Evolutionary conservation across 2,113 vertebrate genomes (phyloP), one percentile per base, ranked within the genome.

Genomic region (Pithys albifrons): DNA sequence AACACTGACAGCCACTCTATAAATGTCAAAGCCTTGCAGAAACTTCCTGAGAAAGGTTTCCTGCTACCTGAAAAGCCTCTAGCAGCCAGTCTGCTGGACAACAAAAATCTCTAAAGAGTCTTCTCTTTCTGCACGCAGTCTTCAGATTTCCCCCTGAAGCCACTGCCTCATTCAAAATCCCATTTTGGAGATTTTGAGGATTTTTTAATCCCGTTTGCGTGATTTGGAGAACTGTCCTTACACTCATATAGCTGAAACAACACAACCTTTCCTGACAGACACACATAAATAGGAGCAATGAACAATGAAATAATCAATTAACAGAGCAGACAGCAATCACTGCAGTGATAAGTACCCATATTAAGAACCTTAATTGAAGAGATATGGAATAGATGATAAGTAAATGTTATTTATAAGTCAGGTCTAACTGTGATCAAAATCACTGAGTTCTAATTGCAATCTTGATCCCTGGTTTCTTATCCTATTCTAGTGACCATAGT

Each of bases 281-380:
- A 61, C 61, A 89, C n/a, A 58, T 86, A 92, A 93, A 84, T 54
- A 89, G 80, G 83, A 84, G 83, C 58, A 92, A 83, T 27, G 57
- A 91, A 55, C 67, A 96, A 84, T 92, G 51, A 93, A 93, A 93
- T 93, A 45, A 77, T 77, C 73, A 91, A 75, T 91, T 84, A 96
- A 74, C 57, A 57, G 62, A 91, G 73, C 84, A 89, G 73, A 87
- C 57, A 89, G 93, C 45, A 84, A 67, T 90, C 75, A 62, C 43
- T 77, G 82, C 51, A 72, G 57, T 87, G 79, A 85, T 59, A 86
- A 92, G 69, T 11, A 3, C 46, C 79, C 88, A 35, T 59, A 78
- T 45, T 72, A 94, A 77, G 69, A 74, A 88, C 12, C 19, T 59
- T 90, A 91, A 80, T 7, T 88, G 69, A 72, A 58, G 66, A 74